Percentiles rank a stretch among this genome's conserved stretches.
These are phyloP conservation scores for Anomalospiza imberbis DNA, from an alignment of 2,797 vertebrate genomes.

Conservation along the genomic window DNA sequence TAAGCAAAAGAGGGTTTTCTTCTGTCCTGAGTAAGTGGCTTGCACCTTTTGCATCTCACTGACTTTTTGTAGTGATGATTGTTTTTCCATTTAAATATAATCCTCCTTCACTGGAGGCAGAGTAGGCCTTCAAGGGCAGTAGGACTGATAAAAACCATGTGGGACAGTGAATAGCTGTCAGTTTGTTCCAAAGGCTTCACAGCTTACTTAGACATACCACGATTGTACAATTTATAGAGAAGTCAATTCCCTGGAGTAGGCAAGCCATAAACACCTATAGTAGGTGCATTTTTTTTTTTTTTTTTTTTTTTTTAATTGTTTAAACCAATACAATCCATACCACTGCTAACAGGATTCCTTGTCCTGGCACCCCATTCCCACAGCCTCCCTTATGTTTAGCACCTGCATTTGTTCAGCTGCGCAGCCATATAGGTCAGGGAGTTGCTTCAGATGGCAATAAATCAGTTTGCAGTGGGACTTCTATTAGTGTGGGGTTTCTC, in stretches of 20 bases:
- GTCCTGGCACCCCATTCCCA: neutral
- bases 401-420: neutral
- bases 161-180: neutral
- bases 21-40: neutral
- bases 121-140: neutral
- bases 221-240: neutral
- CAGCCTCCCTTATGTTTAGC: neutral
- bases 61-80: neutral
- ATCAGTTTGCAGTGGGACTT: slow-evolving; percentile 6
- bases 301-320: too few relatives aligned
- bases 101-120: neutral
- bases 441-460: slow-evolving; percentile 25
- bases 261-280: neutral
- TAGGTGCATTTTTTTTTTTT: neutral
- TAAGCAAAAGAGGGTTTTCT: neutral
- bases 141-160: neutral
- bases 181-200: neutral
- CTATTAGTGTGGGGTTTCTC: neutral
- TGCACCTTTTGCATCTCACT: neutral
- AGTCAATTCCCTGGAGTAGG: neutral
- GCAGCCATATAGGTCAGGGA: slow-evolving; percentile 16
- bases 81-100: neutral
- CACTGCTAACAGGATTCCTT: neutral
- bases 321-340: neutral
- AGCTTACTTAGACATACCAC: neutral